A percentile compares a stretch with the other conserved stretches of the same genome.
These are phyloP conservation scores for Uropsilus gracilis DNA, from an alignment of 2,113 vertebrate genomes.

Conservation along the genomic window DNA sequence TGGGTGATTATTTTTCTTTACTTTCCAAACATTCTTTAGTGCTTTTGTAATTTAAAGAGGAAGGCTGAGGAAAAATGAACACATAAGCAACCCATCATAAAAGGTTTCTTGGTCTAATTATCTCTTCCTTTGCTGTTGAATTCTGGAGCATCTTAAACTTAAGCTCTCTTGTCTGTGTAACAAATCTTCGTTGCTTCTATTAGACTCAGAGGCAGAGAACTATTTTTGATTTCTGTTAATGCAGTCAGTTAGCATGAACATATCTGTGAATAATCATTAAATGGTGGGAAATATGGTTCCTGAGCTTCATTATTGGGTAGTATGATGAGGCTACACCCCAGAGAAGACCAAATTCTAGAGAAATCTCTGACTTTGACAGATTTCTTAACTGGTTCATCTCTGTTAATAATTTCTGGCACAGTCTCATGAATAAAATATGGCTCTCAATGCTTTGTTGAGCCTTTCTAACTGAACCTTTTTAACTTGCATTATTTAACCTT, in stretches of 20 bases:
- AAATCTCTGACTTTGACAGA: background rate
- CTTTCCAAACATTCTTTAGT: conserved; percentile 7
- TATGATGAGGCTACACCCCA: background rate
- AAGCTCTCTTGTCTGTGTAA: background rate
- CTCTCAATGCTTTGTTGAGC: background rate
- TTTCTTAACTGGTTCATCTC: conserved; percentile 1
- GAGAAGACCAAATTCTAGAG: conserved; percentile 20
- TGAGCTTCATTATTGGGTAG: background rate
- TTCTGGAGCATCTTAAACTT: background rate
- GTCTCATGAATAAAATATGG: conserved; percentile 10
- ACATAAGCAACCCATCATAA: background rate
- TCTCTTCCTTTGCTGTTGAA: background rate
- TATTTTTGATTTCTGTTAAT: background rate
- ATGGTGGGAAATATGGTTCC: background rate
- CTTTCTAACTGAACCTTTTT: background rate
- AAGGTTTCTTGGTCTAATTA: background rate
- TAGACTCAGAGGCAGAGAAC: background rate
- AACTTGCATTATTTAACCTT: background rate
- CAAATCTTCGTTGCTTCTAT: background rate
- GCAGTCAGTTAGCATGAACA: background rate
- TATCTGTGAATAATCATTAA: background rate
- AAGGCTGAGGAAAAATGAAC: conserved; percentile 25
- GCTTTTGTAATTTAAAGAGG: background rate
- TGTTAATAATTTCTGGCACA: background rate
- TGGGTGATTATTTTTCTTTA: conserved; percentile 5